A percentile compares a stretch with the other conserved stretches of the same genome.
phyloP scores from a whole-genome alignment of 1,140 invertebrate species.

The Bombus ignitus region DNA sequence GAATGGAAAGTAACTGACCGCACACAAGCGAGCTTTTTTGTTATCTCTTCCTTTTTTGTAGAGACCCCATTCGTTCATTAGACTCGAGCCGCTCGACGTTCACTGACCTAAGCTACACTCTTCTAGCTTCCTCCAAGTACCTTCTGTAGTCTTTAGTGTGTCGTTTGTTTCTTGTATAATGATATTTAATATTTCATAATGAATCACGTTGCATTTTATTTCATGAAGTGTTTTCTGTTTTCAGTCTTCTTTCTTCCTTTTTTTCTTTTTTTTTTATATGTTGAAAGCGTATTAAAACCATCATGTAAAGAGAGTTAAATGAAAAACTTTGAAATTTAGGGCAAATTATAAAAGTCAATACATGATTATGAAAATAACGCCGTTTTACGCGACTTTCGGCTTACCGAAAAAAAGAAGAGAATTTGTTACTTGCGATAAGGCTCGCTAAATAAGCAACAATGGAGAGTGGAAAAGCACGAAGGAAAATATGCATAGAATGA shows the following conservation, averaged over 20 bases:
- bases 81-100: constrained; percentile 57
- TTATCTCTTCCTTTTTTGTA: constrained; percentile 56
- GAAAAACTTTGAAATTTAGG: not conserved
- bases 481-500: not conserved
- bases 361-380: not conserved
- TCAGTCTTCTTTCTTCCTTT: not conserved
- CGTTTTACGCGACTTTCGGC: not conserved
- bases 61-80: constrained; percentile 72
- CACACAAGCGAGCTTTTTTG: constrained; percentile 67
- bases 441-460: not conserved
- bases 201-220: not conserved
- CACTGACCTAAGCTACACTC: constrained; percentile 27
- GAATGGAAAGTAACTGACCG: constrained; percentile 68
- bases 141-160: not conserved
- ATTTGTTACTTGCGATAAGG: not conserved
- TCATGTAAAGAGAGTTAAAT: not conserved
- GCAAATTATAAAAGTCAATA: not conserved
- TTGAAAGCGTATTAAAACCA: not conserved
- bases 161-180: constrained; percentile 15
- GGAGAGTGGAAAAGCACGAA: not conserved
- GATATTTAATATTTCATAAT: constrained; percentile 18
- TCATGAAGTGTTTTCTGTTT: not conserved
- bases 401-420: not conserved
- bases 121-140: constrained; percentile 39
- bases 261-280: not conserved